A percentile compares a stretch with the other conserved stretches of the same genome.
Evolutionary conservation across 2,113 vertebrate species (phyloP).

Genomic region (Uria aalge): DNA sequence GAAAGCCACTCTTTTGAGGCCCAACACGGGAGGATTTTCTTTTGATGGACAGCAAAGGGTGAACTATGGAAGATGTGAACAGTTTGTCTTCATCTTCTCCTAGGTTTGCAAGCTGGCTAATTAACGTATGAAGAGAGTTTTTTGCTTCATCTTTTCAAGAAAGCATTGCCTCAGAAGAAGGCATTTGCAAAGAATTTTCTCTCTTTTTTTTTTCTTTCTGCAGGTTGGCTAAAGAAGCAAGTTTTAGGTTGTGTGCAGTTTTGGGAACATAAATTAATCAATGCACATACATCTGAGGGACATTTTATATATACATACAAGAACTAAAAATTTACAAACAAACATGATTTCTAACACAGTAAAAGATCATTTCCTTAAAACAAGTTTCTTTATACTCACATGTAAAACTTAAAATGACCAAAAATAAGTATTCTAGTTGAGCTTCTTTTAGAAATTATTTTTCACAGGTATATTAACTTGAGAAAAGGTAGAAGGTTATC

Average conservation of each 20-base stretch:
- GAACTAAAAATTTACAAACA: neutral
- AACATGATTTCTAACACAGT: neutral
- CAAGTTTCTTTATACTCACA: neutral
- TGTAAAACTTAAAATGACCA: neutral
- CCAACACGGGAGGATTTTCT: neutral
- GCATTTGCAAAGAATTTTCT: neutral
- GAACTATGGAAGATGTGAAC: constrained; percentile 72
- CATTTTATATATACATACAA: neutral
- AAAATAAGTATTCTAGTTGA: neutral
- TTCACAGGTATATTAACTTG: neutral
- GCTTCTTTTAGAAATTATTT: neutral
- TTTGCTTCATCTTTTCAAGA: neutral
- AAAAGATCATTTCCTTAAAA: neutral
- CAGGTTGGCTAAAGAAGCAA: neutral
- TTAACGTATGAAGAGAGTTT: neutral
- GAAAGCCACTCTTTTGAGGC: neutral
- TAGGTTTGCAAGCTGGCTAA: neutral
- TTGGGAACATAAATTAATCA: neutral
- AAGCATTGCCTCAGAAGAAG: neutral
- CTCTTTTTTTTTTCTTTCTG: neutral
- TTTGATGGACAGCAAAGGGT: constrained; percentile 53
- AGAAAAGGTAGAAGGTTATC: neutral
- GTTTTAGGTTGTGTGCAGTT: neutral
- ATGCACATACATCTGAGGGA: fast-evolving
- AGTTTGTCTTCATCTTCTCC: constrained; percentile 43